A percentile compares a stretch with the other conserved stretches of the same genome.
These are phyloP conservation scores for Antheraea mylitta DNA, from an alignment of 1,140 invertebrate genomes.

Conservation along the genomic window DNA sequence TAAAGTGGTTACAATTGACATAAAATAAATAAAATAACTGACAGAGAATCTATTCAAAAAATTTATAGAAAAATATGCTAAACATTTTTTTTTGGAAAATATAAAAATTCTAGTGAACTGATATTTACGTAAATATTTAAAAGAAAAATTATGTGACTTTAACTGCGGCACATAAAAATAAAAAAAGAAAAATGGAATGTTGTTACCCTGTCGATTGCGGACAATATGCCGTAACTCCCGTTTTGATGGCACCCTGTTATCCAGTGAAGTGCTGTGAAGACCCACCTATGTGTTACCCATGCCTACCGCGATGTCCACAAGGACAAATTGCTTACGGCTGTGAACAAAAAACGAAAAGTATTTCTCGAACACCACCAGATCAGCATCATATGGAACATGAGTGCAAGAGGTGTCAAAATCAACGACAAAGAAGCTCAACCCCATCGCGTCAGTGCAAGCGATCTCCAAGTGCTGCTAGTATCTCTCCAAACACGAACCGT, in stretches of 20 bases:
- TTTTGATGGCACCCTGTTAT: slow-evolving; percentile 38
- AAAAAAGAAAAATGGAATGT: slow-evolving; percentile 53
- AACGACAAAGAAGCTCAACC: background rate
- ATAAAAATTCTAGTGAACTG: slow-evolving; percentile 12
- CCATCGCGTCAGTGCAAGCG: background rate
- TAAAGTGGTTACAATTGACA: background rate
- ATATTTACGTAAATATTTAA: no score
- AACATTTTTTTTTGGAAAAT: background rate
- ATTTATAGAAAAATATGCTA: background rate
- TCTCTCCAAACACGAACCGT: background rate
- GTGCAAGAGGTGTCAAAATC: background rate
- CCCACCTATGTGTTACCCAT: slow-evolving; percentile 42
- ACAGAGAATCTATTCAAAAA: background rate
- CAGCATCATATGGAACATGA: background rate
- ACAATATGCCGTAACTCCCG: slow-evolving; percentile 50
- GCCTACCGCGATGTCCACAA: slow-evolving; percentile 49
- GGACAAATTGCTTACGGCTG: slow-evolving; percentile 39
- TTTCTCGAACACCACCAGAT: background rate
- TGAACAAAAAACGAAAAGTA: slow-evolving; percentile 34
- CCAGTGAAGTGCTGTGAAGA: slow-evolving; percentile 40
- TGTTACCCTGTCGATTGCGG: slow-evolving; percentile 48
- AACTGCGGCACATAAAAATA: slow-evolving; percentile 22
- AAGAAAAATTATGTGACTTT: slow-evolving; percentile 19
- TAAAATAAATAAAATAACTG: background rate
- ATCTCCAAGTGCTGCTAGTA: background rate